Base-by-base conservation (phyloP, 2,888 invertebrate species). In the Rhamphomyia laevipes region DNA sequence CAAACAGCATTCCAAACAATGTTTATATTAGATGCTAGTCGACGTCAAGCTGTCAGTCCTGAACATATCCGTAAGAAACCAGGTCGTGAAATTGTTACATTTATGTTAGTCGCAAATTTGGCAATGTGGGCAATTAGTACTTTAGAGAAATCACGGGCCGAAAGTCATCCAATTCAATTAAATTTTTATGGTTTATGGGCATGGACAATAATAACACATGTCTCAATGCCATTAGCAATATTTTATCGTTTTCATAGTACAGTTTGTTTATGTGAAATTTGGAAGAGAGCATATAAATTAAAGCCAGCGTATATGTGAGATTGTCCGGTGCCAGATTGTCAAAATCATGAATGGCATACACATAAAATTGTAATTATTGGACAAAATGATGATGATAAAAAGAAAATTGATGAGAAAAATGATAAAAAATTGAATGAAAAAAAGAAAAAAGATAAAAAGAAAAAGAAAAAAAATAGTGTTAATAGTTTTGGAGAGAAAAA, bases 91-190 rank as follows among this genome's bases (percentile, higher is more conserved):
- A 86, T 93, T 52, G 89, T 95, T 3, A 95, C 94, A 0, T 94
- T 94, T 63, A 77, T 95, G 48, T 70, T 91, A 53, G 87, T 92
- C 18, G 86, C 88, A 0, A 94, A 94, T 70, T 70, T 93, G 59
- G 92, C 92, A 17, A 88, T 91, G 89, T 91, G 91, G 91, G 88
- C 90, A 10, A 88, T 95, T 55, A 92, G 91, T 63, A 92, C 92
- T 1, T 72, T 94, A 62, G 92, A 93, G 67, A 92, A 92, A 60
- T 88, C 89, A 1, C 75, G 91, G 18, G 88, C 92, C 0, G 91
- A 92, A 63, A 90, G 90, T 7, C 89, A 92, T 67, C 92, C 92
- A 10, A 86, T 92, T 41, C 93, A 94, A 68, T 71, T 92, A 56
- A 84, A 89, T 63, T 93, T 94, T 71, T 93, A 91, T 61, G 92